phyloP scores from a whole-genome alignment of 30 jellyfish, hydroid and myxozoan genomes.

The Nemopilema nomurai region DNA sequence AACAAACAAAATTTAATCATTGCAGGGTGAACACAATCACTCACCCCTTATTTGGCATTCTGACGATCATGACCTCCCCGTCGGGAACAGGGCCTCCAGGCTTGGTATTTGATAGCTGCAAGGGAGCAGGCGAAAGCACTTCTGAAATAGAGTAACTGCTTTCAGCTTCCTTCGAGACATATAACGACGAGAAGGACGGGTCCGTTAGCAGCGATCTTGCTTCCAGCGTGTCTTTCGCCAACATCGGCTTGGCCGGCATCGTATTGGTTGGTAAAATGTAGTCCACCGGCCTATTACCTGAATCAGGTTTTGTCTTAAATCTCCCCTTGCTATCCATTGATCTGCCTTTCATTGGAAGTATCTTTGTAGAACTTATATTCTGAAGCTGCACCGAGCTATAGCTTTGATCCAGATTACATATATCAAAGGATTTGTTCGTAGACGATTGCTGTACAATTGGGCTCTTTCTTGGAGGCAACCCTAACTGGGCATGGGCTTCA shows the following conservation, averaged over 20 bases:
- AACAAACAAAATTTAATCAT: background rate
- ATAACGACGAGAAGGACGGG: conserved; percentile 28
- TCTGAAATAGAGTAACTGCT: conserved; percentile 24
- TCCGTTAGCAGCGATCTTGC: conserved; percentile 46
- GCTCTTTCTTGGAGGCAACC: conserved; percentile 17
- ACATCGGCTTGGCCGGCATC: conserved; percentile 44
- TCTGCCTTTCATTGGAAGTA: background rate
- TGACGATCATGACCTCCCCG: conserved; percentile 55
- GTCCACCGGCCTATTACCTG: background rate
- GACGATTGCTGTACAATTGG: conserved; percentile 5
- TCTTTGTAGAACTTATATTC: conserved; percentile 27
- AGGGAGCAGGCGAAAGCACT: conserved; percentile 38
- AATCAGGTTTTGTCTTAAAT: background rate
- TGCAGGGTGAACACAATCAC: background rate
- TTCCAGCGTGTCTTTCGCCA: conserved; percentile 29
- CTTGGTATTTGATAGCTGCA: conserved; percentile 14
- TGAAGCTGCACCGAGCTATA: conserved; percentile 45
- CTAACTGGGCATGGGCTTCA: conserved; percentile 8
- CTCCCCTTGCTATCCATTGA: background rate
- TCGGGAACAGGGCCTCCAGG: conserved; percentile 35
- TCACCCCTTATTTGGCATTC: conserved; percentile 69
- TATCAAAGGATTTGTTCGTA: background rate
- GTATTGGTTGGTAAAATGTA: conserved; percentile 33
- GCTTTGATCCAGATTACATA: conserved; percentile 27
- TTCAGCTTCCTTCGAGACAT: conserved; percentile 5